These are phyloP conservation scores for Apogon hyalosoma DNA, from an alignment of 2,797 vertebrate species.

Conservation along the genomic window DNA sequence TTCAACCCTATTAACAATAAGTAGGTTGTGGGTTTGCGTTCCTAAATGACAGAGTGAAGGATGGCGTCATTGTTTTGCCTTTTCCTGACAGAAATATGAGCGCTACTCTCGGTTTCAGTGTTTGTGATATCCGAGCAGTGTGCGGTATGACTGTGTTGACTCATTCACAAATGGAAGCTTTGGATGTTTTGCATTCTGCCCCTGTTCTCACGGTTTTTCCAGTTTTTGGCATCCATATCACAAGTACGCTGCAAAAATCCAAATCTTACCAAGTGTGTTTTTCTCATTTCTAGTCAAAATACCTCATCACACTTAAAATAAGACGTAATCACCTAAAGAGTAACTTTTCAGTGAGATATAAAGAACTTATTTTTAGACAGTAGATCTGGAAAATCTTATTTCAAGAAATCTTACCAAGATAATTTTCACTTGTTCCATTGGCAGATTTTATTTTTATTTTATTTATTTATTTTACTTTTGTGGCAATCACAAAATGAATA, in stretches of 20 bases:
- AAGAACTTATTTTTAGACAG: too few species aligned
- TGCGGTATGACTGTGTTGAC: constrained; percentile 10
- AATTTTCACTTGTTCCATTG: too few species aligned
- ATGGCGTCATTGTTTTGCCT: constrained; percentile 46
- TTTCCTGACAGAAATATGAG: constrained; percentile 36
- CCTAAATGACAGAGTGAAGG: constrained; percentile 13
- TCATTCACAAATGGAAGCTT: constrained; percentile 31
- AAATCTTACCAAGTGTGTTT: too few species aligned
- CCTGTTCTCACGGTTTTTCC: neutral
- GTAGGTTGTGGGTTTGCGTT: constrained; percentile 38
- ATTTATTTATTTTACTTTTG: too few species aligned
- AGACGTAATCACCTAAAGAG: too few species aligned
- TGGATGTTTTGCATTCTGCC: constrained; percentile 42
- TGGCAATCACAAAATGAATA: too few species aligned
- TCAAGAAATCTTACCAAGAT: too few species aligned
- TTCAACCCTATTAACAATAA: constrained; percentile 39
- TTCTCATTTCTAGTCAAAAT: too few species aligned
- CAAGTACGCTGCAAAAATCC: neutral
- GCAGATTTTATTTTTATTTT: too few species aligned
- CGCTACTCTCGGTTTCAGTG: constrained; percentile 21
- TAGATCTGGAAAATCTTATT: too few species aligned
- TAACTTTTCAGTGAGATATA: too few species aligned
- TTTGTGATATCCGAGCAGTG: constrained; percentile 8
- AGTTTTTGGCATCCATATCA: constrained; percentile 1
- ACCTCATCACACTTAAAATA: too few species aligned